A percentile compares a stretch with the other conserved stretches of the same genome.
Conservation (phyloP, 2,888 invertebrate species). For the Diaperis boleti region DNA sequence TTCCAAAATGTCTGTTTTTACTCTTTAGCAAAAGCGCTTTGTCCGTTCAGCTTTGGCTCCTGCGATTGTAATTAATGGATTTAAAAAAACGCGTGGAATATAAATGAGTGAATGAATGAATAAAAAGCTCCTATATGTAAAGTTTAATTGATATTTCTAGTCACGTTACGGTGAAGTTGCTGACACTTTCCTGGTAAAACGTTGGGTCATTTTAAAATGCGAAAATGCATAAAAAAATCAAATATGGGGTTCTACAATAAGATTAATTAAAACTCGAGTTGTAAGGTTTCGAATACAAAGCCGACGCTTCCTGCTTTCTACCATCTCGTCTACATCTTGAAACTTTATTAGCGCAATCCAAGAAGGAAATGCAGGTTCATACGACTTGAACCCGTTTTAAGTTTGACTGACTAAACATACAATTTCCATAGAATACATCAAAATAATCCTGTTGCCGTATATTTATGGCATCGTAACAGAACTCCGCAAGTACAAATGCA, state of each 20-base stretch:
- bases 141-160: constrained; percentile 24
- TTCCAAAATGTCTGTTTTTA: too few species aligned
- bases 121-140: constrained; percentile 21
- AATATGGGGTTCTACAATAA: background rate
- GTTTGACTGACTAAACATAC: background rate
- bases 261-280: constrained; percentile 1
- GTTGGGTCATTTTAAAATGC: background rate
- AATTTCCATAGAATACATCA: constrained; percentile 19
- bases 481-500: constrained; percentile 20
- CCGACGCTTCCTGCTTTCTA: constrained; percentile 1
- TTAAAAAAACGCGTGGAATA: constrained; percentile 19
- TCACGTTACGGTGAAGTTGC: constrained; percentile 11
- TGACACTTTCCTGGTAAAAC: constrained; percentile 3
- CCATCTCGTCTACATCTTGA: constrained; percentile 1
- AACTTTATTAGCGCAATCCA: background rate
- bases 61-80: constrained; percentile 14
- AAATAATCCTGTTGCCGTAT: constrained; percentile 19
- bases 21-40: too few species aligned
- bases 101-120: constrained; percentile 27
- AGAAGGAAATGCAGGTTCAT: background rate
- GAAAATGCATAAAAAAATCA: background rate
- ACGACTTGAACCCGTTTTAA: background rate
- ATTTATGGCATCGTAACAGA: constrained; percentile 27
- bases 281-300: background rate
- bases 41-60: background rate